Evolutionary conservation across 2,113 vertebrate genomes (phyloP), one percentile per base, ranked within the genome.

Genomic region (Engystomops pustulosus): DNA sequence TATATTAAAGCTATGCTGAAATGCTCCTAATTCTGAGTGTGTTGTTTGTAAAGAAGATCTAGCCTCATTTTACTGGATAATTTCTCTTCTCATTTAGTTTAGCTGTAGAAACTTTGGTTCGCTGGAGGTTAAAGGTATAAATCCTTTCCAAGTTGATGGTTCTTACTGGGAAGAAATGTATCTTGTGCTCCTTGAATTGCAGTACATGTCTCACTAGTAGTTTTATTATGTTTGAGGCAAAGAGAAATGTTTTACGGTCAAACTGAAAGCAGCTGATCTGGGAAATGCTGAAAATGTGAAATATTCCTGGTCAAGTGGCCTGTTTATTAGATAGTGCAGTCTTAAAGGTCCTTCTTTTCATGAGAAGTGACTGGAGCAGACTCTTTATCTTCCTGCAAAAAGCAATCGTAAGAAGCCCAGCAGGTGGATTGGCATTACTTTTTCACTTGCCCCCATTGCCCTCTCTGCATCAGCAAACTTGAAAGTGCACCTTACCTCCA

Each of bases 391-490:
- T 79, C 15, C 38, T 67, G 55, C 58, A 38, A 47, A 47, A 74
- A 30, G 70, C 44, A 72, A 78, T 58, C 25, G 32, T 80, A 49
- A 69, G 62, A 80, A 20, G 58, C 49, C 80, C 67, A 72, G 68
- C 49, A 70, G 36, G 36, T 70, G 38, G 51, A 82, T 60, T 82
- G 68, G 23, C 51, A 60, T 72, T 72, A 60, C 68, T 72, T 45
- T 82, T 41, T 27, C 20, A 58, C 51, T 41, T 58, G 51, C 68
- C 51, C 69, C 34, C 51, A 30, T 72, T 82, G 80, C 80, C 68
- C 68, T 82, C 51, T 82, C 51, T 71, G 68, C 80, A 74, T 72
- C 68, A 82, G 68, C 51, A 82, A 82, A 74, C 80, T 74, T 82
- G 58, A 58, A 82, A 72, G 69, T 72, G 51, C 47, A 41, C 69